Evolutionary conservation across 64 coral and sea anemone genomes (phyloP).

Genomic region (Stylophora pistillata): DNA sequence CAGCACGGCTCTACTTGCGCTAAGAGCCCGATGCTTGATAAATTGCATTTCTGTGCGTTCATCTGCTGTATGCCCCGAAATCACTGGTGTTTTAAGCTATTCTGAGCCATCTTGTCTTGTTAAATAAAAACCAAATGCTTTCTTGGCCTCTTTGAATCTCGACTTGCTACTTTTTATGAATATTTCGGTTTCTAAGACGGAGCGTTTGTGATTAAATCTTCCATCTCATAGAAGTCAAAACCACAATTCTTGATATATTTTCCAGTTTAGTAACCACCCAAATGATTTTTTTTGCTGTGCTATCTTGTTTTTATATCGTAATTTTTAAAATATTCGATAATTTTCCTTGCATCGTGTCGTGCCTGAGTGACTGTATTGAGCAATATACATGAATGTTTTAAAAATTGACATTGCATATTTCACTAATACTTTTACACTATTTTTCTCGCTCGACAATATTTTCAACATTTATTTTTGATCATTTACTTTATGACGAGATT

Average conservation of each 20-base stretch:
- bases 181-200: slow-evolving; percentile 37
- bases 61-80: not conserved
- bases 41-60: not conserved
- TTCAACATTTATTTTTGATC: not conserved
- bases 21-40: no score
- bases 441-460: not conserved
- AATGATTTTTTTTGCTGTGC: not conserved
- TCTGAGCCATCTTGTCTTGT: not conserved
- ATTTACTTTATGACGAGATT: not conserved
- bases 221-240: not conserved
- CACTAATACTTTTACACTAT: not conserved
- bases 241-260: not conserved
- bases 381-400: not conserved
- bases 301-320: not conserved
- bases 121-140: not conserved
- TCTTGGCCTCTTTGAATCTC: not conserved
- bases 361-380: not conserved
- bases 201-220: not conserved
- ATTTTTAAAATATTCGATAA: not conserved
- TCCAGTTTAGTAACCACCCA: not conserved
- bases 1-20: no score
- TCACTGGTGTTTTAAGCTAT: not conserved
- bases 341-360: not conserved
- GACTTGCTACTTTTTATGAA: not conserved
- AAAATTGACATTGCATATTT: not conserved